Percentiles rank a stretch among this genome's conserved stretches.
These are phyloP conservation scores for Phoebastria nigripes DNA, from an alignment of 2,797 vertebrate species.

Conservation along the genomic window DNA sequence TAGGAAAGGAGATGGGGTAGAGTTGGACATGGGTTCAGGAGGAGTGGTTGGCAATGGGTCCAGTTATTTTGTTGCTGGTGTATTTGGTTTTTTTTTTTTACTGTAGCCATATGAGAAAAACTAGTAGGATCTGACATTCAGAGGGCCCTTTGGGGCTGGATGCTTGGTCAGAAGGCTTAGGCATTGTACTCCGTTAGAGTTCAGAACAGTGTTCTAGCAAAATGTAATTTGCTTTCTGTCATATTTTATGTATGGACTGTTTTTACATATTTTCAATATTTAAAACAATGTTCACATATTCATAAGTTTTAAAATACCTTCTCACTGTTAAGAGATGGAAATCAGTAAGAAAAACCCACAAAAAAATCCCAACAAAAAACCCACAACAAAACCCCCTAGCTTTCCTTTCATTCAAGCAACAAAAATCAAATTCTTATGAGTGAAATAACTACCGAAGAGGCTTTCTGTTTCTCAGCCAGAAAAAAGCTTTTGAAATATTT, in stretches of 20 bases:
- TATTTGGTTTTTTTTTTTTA: neutral
- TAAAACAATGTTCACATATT: slow-evolving; percentile 72
- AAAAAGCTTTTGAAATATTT: slow-evolving; percentile 52
- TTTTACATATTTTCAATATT: slow-evolving; percentile 66
- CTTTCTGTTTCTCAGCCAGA: slow-evolving; percentile 45
- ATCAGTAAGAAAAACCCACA: neutral
- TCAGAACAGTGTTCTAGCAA: neutral
- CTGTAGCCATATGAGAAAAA: neutral
- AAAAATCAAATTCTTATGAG: slow-evolving; percentile 35
- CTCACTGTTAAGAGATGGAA: slow-evolving; percentile 63
- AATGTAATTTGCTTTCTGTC: slow-evolving; percentile 35
- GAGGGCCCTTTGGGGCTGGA: neutral
- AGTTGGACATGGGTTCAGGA: neutral
- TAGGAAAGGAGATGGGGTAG: neutral
- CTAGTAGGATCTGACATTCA: neutral
- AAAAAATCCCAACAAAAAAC: neutral
- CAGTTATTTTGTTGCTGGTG: neutral
- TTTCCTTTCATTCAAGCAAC: slow-evolving; percentile 56
- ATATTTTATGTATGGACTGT: slow-evolving; percentile 57
- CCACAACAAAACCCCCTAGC: neutral
- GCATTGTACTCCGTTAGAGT: neutral
- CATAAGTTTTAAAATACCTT: slow-evolving; percentile 59
- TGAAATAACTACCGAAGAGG: slow-evolving; percentile 12
- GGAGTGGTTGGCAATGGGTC: neutral
- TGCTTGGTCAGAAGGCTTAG: neutral